Evolutionary conservation across 1,140 invertebrate species (phyloP).

Genomic region (Cydia amplana): DNA sequence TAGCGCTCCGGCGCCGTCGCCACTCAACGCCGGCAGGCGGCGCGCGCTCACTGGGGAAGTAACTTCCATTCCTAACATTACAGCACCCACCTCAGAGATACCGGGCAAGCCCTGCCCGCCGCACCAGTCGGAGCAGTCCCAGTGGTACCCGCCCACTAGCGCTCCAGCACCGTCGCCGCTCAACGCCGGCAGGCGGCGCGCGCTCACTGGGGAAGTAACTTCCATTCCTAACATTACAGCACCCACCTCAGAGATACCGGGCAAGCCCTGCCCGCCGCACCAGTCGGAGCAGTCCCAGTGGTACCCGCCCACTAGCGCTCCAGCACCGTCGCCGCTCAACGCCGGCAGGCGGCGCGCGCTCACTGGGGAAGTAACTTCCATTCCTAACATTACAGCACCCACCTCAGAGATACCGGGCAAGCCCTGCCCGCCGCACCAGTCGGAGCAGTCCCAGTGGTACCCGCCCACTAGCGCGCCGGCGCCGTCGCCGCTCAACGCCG

Average conservation of each 20-base stretch:
- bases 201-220: too few relatives aligned
- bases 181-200: too few relatives aligned
- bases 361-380: conserved; percentile 49
- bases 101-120: too few relatives aligned
- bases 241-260: conserved; percentile 87
- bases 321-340: conserved; percentile 36
- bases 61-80: too few relatives aligned
- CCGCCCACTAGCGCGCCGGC: conserved; percentile 62
- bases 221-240: too few relatives aligned
- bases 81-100: too few relatives aligned
- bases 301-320: conserved; percentile 81
- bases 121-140: too few relatives aligned
- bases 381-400: conserved; percentile 33
- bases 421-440: conserved; percentile 91
- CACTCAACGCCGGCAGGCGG: too few relatives aligned
- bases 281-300: conserved; percentile 99
- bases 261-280: conserved; percentile 88
- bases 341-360: conserved; percentile 35
- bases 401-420: conserved; percentile 90
- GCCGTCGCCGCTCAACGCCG: conserved; percentile 36
- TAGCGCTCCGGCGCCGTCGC: too few relatives aligned
- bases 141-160: too few relatives aligned
- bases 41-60: too few relatives aligned
- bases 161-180: too few relatives aligned
- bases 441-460: conserved; percentile 98